Base-by-base conservation (phyloP, 2,113 vertebrate species). In the Myanophis thanlyinensis region DNA sequence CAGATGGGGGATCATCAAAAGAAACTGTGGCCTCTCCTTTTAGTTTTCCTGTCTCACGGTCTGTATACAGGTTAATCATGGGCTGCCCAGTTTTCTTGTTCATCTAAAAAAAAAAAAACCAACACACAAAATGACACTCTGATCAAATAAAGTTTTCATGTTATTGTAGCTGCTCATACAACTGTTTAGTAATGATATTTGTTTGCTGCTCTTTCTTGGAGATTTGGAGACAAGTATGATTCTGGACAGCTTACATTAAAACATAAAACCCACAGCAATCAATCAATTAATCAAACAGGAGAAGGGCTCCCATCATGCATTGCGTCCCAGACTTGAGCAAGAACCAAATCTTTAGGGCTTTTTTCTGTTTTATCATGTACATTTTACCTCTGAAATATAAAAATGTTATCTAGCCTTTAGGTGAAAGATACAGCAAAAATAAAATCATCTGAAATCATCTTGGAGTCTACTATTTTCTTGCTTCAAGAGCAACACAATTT, bases 61-160 rank as follows among this genome's bases (percentile, higher is more conserved):
- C 98, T 4, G 98, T 98, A 96, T 99, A 99, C 47, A 99, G 97
- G 94, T 99, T 99, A 92, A 99, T 99, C 98, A 99, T 99, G n/a
- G 98, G 98, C 93, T 98, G 98, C 62, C 98, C 98, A 0, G 98
- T 99, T 97, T 99, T 98, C 97, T 99, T 99, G 96, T 99, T 99
- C 35, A 98, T 96, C 98, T 99, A 80, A 44, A 59, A 49, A 85
- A 86, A 25, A n/a, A n/a, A n/a, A n/a, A n/a, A n/a, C n/a, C n/a
- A n/a, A 6, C 0, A 18, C 1, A 88, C 0, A 40, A n/a, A 6
- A 73, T 44, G 18, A 84, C 30, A n/a, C 22, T 35, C 23, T 48
- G 7, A n/a, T 25, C 3, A 89, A 44, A 47, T 35, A 6, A n/a
- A 12, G 40, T 87, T 23, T 47, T 20, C 12, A 7, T 47, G 3